Conservation (phyloP, 2,113 vertebrate species). For the Crotophaga sulcirostris region DNA sequence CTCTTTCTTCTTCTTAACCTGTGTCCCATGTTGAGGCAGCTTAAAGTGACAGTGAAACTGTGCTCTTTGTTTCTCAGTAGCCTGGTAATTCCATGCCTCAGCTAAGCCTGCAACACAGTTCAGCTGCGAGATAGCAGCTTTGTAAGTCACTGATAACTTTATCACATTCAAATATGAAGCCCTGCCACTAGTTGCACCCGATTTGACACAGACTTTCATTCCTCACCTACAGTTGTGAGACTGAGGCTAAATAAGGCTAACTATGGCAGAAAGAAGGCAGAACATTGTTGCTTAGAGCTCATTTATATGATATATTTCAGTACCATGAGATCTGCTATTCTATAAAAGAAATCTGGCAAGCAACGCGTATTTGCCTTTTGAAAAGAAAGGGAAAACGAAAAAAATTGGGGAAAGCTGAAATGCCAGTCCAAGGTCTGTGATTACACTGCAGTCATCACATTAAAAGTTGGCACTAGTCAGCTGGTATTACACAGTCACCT, state of each 20-base stretch:
- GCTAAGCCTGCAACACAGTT: not conserved
- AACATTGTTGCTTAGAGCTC: not conserved
- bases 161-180: not conserved
- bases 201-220: not conserved
- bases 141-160: not conserved
- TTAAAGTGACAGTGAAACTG: not conserved
- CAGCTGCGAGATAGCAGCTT: not conserved
- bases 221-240: not conserved
- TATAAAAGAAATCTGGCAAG: slow-evolving; percentile 16
- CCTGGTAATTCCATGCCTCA: not conserved
- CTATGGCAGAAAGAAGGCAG: not conserved
- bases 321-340: not conserved
- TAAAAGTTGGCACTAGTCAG: not conserved
- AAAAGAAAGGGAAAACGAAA: slow-evolving; percentile 25
- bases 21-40: not conserved
- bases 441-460: slow-evolving; percentile 20
- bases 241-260: not conserved
- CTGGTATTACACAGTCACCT: slow-evolving; percentile 1
- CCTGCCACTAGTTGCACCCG: not conserved
- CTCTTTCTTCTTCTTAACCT: not conserved
- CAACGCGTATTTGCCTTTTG: slow-evolving; percentile 5
- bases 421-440: not conserved
- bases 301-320: not conserved
- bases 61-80: not conserved
- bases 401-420: slow-evolving; percentile 1